Base-by-base conservation (phyloP, 2,888 invertebrate genomes). In the Reticulitermes lucifugus region DNA sequence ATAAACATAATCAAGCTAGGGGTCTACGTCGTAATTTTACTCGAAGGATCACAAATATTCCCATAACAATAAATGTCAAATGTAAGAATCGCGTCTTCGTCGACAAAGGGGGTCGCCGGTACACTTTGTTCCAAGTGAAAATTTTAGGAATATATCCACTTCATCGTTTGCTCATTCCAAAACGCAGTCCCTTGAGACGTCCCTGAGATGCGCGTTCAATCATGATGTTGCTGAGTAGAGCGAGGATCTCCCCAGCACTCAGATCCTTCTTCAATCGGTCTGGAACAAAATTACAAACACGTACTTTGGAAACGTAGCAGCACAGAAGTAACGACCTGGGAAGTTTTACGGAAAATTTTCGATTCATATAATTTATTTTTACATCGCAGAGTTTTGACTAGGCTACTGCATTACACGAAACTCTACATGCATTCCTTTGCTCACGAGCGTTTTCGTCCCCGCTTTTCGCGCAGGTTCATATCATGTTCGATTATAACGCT, bases 111-210 rank as follows among this genome's bases (percentile, higher is more conserved):
- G 25, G 5, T 2, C 7, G 7, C 14, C 65, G 9, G 65, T 65
- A 6, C 55, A 55, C 55, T 55, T 55, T 18, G 4, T n/a, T n/a
- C 9, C 9, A 65, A 25, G 7, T n/a, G 7, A 65, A 65, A 25
- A n/a, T 21, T 25, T n/a, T 65, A 7, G 9, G 25, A 25, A 65
- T 4, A 25, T 18, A 55, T 14, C 55, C 55, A 25, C 14, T 65
- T 73, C 73, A 73, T 73, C 73, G 35, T 41, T 73, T 65, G 77
- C 77, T 77, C 14, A 77, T 77, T 43, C 77, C 77, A 51, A 77
- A 77, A 7, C 77, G 77, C 43, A 77, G 46, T 4, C 77, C 77
- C 14, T 77, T 77, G n/a, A 77, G 77, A 46, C 77, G 77, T 41
- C 77, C 77, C 46, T 77, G 46, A 0, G 43, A 77, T 6, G 77